These are phyloP conservation scores for Yoshiicerus persimilis DNA, from an alignment of 1,140 invertebrate genomes.

Conservation along the genomic window DNA sequence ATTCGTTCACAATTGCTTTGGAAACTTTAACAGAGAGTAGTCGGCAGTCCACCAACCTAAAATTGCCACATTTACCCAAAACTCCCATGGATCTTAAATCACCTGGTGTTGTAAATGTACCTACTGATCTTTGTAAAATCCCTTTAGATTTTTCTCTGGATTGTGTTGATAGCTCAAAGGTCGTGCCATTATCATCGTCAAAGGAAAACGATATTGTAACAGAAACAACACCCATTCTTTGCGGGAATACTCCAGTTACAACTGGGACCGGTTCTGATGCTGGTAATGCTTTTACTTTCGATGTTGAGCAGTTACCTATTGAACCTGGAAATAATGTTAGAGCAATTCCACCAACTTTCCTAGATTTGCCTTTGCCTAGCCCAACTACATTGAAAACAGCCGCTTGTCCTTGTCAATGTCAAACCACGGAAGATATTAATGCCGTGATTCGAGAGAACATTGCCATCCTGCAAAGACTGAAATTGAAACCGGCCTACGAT, in stretches of 20 bases:
- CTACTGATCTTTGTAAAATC: neutral
- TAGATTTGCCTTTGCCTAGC: neutral
- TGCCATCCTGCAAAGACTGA: conserved; percentile 49
- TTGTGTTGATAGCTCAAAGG: neutral
- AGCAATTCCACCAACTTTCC: neutral
- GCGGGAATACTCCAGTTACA: neutral
- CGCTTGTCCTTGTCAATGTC: conserved; percentile 26
- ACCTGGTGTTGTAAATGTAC: neutral
- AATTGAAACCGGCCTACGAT: conserved; percentile 42
- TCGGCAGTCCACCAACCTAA: neutral
- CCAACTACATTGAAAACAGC: conserved; percentile 5
- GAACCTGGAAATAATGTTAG: neutral
- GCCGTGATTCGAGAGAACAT: conserved; percentile 47
- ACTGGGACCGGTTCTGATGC: neutral
- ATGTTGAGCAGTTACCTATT: neutral
- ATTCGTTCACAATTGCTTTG: neutral
- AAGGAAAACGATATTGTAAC: neutral
- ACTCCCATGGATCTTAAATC: neutral
- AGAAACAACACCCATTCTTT: neutral
- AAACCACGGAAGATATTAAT: conserved; percentile 45
- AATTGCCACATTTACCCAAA: neutral
- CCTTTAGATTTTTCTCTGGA: neutral
- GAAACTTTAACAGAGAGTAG: neutral
- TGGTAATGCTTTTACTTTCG: neutral
- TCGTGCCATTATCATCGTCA: neutral